These are phyloP conservation scores for Diploscapter pachys DNA, from an alignment of 1,140 invertebrate genomes.

Conservation along the genomic window DNA sequence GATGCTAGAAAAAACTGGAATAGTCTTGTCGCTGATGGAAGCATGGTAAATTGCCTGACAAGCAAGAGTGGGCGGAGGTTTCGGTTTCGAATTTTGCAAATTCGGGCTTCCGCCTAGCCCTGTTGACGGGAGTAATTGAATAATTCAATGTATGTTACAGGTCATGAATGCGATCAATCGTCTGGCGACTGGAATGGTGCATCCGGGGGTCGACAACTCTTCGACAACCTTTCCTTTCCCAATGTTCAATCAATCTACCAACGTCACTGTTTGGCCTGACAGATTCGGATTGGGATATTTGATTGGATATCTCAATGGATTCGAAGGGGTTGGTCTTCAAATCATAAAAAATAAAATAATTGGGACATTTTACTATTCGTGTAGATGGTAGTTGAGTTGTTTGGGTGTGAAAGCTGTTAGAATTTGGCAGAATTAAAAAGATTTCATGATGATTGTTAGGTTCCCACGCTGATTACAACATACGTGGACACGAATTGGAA, in stretches of 20 bases:
- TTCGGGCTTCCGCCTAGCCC: too few relatives aligned
- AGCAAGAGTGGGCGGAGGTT: too few relatives aligned
- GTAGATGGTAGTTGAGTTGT: too few relatives aligned
- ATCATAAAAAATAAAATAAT: too few relatives aligned
- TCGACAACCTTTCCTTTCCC: slow-evolving; percentile 20
- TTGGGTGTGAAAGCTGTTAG: too few relatives aligned
- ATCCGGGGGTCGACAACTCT: background rate
- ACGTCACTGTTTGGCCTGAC: slow-evolving; percentile 16
- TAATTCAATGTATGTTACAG: background rate
- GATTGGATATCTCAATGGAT: slow-evolving; percentile 36
- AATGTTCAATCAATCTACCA: slow-evolving; percentile 31
- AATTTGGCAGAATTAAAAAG: too few relatives aligned
- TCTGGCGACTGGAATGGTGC: background rate
- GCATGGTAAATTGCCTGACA: too few relatives aligned
- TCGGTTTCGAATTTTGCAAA: too few relatives aligned
- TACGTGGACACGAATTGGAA: slow-evolving; percentile 49
- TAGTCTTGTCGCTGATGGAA: slow-evolving; percentile 7
- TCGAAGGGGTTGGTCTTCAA: background rate
- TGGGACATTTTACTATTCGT: too few relatives aligned
- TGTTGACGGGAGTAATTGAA: too few relatives aligned
- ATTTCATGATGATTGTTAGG: too few relatives aligned
- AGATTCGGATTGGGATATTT: slow-evolving; percentile 18
- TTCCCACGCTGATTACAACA: slow-evolving; percentile 35
- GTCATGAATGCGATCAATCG: slow-evolving; percentile 18
- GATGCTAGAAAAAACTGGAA: slow-evolving; percentile 30